Base-by-base conservation (phyloP, 2,113 vertebrate genomes). In the Chroicocephalus ridibundus region DNA sequence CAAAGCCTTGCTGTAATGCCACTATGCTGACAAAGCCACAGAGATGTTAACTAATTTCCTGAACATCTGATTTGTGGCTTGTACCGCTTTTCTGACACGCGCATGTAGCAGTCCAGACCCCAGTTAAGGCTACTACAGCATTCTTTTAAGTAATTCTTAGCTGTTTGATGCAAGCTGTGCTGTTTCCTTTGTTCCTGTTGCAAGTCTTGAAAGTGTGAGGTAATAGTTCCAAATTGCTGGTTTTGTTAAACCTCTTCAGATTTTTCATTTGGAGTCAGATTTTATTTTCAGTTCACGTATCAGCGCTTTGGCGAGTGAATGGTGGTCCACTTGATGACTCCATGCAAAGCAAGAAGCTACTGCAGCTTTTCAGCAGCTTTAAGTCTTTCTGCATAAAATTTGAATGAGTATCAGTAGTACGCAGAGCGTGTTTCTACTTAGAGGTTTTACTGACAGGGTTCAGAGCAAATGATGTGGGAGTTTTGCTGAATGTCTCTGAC, bases 11-110 rank as follows among this genome's bases (percentile, higher is more conserved):
- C 65, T 82, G 89, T 71, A 62, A 21, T 57, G 1, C 5, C 61
- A 4, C 20, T 19, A 0, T 82, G 94, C 91, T 95, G 93, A 91
- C 75, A 70, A 65, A 96, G 84, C 94, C 89, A 29, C 57, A 36
- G 87, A 19, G 42, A 52, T 82, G 51, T 75, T 66, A 76, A 74
- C 91, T 49, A 65, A 80, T 86, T 95, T 96, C 94, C 93, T 91
- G 89, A 88, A 76, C 82, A 80, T 95, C 93, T 94, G 91, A 95
- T 89, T 82, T 95, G 81, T 89, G 86, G 82, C 95, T 86, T 77
- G 32, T 62, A 22, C 47, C 0, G 2, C 75, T 82, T 26, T 58
- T 81, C 54, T 10, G 3, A 3, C 36, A 0, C 3, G 31, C 68
- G 5, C 36, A 18, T 20, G 49, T n/a, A 55, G 82, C 70, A 57